Evolutionary conservation across 2,888 invertebrate species (phyloP).

Genomic region (Notodonta dromedarius): DNA sequence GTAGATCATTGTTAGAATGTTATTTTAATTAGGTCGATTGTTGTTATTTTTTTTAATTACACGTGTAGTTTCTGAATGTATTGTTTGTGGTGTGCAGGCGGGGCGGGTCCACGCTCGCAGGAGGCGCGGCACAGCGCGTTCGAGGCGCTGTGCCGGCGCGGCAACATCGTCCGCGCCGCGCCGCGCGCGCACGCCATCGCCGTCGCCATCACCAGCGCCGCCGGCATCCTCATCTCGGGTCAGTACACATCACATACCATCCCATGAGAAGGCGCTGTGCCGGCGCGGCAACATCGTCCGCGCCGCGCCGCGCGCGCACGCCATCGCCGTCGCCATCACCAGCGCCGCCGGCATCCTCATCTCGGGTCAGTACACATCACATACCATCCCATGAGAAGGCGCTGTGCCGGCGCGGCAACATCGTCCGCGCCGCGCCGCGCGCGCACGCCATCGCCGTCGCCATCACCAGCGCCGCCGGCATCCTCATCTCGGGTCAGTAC

Average conservation of each 20-base stretch:
- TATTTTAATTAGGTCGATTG: too few species aligned
- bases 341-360: too few species aligned
- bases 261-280: constrained; percentile 55
- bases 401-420: constrained; percentile 71
- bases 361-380: too few species aligned
- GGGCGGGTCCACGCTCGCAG: constrained; percentile 47
- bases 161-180: constrained; percentile 69
- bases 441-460: constrained; percentile 17
- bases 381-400: constrained; percentile 41
- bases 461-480: too few species aligned
- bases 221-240: constrained; percentile 83
- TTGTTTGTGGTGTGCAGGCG: constrained; percentile 19
- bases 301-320: constrained; percentile 42
- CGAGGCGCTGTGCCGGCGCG: constrained; percentile 73
- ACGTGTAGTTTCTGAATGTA: neutral
- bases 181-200: constrained; percentile 32
- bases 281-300: constrained; percentile 76
- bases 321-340: too few species aligned
- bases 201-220: constrained; percentile 63
- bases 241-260: constrained; percentile 6
- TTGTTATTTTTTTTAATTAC: too few species aligned
- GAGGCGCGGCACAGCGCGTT: constrained; percentile 62
- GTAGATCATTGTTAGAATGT: too few species aligned
- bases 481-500: too few species aligned
- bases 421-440: constrained; percentile 60